Evolutionary conservation across 2,113 vertebrate species (phyloP).

Genomic region (Neomonachus schauinslandi): DNA sequence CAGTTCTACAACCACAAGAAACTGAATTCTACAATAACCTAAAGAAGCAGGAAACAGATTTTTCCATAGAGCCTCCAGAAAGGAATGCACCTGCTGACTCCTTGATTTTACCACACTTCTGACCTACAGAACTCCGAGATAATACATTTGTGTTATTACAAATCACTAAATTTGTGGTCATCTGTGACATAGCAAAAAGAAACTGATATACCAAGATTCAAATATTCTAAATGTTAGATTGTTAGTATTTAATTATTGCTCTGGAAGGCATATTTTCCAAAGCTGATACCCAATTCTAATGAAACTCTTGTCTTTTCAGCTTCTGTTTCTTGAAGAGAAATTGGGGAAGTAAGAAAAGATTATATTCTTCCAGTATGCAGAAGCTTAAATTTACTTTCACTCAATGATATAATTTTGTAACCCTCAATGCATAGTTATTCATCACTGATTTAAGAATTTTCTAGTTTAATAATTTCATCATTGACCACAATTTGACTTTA

Average conservation of each 20-base stretch:
- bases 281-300: not conserved
- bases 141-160: not conserved
- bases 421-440: not conserved
- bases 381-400: slow-evolving; percentile 6
- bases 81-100: not conserved
- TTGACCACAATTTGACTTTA: not conserved
- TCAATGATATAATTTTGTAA: not conserved
- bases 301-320: not conserved
- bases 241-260: not conserved
- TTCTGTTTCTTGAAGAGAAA: slow-evolving; percentile 30
- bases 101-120: not conserved
- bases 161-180: not conserved
- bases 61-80: not conserved
- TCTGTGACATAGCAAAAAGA: not conserved
- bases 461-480: not conserved
- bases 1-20: not conserved
- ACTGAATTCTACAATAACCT: not conserved
- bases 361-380: not conserved
- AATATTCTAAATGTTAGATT: not conserved
- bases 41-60: not conserved
- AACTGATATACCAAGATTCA: not conserved
- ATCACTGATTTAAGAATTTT: not conserved
- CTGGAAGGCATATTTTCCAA: not conserved
- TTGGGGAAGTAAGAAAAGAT: not conserved
- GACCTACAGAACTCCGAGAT: not conserved